Evolutionary conservation across 2,113 vertebrate species (phyloP).

Genomic region (Oryzias curvinotus): DNA sequence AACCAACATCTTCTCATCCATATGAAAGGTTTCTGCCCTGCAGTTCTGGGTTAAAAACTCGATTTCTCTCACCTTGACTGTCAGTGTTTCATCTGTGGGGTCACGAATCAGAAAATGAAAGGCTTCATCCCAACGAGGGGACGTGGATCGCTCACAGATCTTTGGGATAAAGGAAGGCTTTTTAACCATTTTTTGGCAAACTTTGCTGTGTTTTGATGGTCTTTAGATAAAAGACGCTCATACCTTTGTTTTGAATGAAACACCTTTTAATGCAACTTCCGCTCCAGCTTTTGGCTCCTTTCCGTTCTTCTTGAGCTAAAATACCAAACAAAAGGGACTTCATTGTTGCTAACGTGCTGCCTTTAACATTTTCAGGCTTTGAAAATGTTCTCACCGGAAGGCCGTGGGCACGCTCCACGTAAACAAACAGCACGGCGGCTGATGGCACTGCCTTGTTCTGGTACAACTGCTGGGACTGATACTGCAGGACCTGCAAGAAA

Average conservation of each 20-base stretch:
- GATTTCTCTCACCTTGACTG: slow-evolving; percentile 79
- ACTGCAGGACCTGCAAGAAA: slow-evolving; percentile 76
- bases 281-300: slow-evolving; percentile 82
- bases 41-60: neutral
- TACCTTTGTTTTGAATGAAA: slow-evolving; percentile 85
- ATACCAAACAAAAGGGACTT: neutral
- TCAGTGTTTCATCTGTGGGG: slow-evolving; percentile 81
- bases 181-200: neutral
- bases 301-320: slow-evolving; percentile 84
- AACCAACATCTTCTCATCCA: neutral
- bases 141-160: slow-evolving; percentile 75
- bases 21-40: neutral
- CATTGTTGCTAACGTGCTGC: too few species aligned
- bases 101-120: slow-evolving; percentile 85
- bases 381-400: slow-evolving; percentile 84
- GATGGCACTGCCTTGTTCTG: slow-evolving; percentile 83
- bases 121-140: slow-evolving; percentile 87
- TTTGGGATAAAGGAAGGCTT: slow-evolving; percentile 34
- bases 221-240: neutral
- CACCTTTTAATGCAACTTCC: slow-evolving; percentile 76
- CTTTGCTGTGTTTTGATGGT: neutral
- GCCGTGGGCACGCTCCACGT: slow-evolving; percentile 83
- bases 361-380: neutral
- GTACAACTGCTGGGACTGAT: slow-evolving; percentile 81
- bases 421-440: slow-evolving; percentile 81